Evolutionary conservation across 1,140 invertebrate species (phyloP).

Genomic region (Berghia stephanieae): DNA sequence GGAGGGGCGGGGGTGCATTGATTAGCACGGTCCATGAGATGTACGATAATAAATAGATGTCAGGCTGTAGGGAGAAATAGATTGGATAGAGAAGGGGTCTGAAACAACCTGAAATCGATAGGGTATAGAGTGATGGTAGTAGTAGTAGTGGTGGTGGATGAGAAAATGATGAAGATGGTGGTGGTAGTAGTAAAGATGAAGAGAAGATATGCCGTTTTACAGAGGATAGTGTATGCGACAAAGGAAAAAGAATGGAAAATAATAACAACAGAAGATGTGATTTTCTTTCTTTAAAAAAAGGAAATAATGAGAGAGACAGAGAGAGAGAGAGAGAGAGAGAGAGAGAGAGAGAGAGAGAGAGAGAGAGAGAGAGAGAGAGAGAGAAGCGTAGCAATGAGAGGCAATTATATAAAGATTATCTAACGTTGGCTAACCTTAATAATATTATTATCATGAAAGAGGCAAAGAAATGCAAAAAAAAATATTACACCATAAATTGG

Average conservation of each 20-base stretch:
- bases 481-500: too few relatives aligned
- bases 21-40: too few relatives aligned
- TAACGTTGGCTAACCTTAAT: too few relatives aligned
- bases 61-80: not conserved
- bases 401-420: too few relatives aligned
- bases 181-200: not conserved
- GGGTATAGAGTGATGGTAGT: not conserved
- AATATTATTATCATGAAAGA: too few relatives aligned
- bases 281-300: not conserved
- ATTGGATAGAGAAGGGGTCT: not conserved
- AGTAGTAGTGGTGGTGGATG: not conserved
- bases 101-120: not conserved
- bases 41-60: not conserved
- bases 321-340: not conserved
- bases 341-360: constrained; percentile 15
- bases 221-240: not conserved
- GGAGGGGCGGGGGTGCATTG: too few relatives aligned
- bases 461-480: too few relatives aligned
- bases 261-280: not conserved
- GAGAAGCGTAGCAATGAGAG: not conserved
- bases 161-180: not conserved
- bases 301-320: not conserved
- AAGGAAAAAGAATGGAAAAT: not conserved
- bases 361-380: constrained; percentile 11
- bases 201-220: not conserved